Base-by-base conservation (phyloP, 2,888 invertebrate species). In the Romanomermis culicivorax region DNA sequence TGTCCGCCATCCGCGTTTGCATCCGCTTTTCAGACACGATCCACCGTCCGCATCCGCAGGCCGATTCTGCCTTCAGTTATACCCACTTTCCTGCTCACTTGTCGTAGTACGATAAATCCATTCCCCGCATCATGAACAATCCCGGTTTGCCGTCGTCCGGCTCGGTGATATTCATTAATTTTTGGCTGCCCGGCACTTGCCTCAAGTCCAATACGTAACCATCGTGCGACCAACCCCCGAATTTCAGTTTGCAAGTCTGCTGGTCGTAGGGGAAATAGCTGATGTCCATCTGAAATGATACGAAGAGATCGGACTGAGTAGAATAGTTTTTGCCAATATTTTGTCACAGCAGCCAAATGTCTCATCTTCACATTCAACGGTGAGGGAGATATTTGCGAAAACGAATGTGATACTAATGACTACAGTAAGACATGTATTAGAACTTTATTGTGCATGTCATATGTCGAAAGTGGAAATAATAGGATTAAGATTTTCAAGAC, bases 211-310 rank as follows among this genome's bases (percentile, higher is more conserved):
- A 11, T n/a, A 14, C 4, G 7, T 7, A 49, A 51, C 53, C 53
- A 29, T 26, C 47, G 23, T 54, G 29, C 2, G 51, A 27, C 54
- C 54, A 54, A 2, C 25, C 29, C 11, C 54, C 54, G 25, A 54
- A 54, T 27, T 54, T 54, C 50, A 54, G n/a, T 20, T 54, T n/a
- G 26, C 54, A 54, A 23, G 4, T 27, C 24, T 54, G 54, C 20
- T 27, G 29, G 24, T 67, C 67, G 56, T 65, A 67, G 1, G 68
- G 68, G 47, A 68, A 68, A 64, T 64, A 67, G 2, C 62, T 64
- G 20, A 68, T 65, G 53, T 67, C 65, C 53, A 67, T 68, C 66
- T 67, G 55, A 53, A 61, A 50, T 36, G 52, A 23, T 14, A 29
- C n/a, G 25, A 11, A 11, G 30, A 26, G 7, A 7, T 23, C 11